These are phyloP conservation scores for Bostrychus sinensis DNA, from an alignment of 2,113 vertebrate genomes.

Conservation along the genomic window DNA sequence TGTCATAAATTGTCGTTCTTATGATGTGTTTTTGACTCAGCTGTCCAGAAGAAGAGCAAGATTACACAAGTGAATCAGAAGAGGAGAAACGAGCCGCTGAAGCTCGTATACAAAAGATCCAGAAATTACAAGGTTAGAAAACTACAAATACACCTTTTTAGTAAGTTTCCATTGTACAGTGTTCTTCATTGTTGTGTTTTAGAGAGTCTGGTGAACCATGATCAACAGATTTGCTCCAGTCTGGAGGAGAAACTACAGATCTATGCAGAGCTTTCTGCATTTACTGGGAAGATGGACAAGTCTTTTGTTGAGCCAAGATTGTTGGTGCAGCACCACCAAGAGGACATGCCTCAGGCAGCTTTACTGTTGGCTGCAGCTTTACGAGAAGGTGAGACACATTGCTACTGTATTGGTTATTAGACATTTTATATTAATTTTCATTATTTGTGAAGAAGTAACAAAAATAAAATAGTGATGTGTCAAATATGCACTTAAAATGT, in stretches of 20 bases:
- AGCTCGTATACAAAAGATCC: constrained; percentile 85
- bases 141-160: background rate
- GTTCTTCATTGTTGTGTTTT: constrained; percentile 10
- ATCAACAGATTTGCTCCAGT: constrained; percentile 89
- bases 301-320: constrained; percentile 80
- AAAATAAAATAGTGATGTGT: background rate
- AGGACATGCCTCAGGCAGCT: constrained; percentile 85
- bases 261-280: constrained; percentile 81
- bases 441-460: background rate
- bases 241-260: constrained; percentile 92
- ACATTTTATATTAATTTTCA: background rate
- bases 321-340: constrained; percentile 83
- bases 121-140: constrained; percentile 87
- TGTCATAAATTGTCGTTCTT: background rate
- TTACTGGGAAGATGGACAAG: constrained; percentile 78
- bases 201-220: constrained; percentile 84
- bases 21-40: constrained; percentile 68
- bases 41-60: constrained; percentile 90
- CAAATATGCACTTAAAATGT: background rate
- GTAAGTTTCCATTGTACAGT: background rate
- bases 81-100: constrained; percentile 88
- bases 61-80: constrained; percentile 86
- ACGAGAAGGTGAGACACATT: constrained; percentile 82
- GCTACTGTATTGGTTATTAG: background rate
- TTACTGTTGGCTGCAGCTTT: constrained; percentile 85